Percentiles rank a stretch among this genome's conserved stretches.
Conservation (phyloP, 2,113 vertebrate genomes). For the Cyanistes caeruleus region DNA sequence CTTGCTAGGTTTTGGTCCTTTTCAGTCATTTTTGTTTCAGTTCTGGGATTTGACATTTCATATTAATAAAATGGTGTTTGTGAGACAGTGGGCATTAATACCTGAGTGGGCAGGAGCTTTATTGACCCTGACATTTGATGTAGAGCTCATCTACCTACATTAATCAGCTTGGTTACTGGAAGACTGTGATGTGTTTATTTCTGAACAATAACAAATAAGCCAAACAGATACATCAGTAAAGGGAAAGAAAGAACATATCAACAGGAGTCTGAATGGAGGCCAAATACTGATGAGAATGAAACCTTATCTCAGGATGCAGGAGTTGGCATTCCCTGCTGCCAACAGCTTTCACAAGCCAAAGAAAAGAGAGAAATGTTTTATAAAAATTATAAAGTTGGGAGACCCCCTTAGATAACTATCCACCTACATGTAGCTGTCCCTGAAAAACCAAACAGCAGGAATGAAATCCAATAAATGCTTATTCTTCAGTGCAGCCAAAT, state of each 20-base stretch:
- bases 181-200: constrained; percentile 31
- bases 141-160: constrained; percentile 7
- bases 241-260: constrained; percentile 34
- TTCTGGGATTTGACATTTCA: constrained; percentile 2
- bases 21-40: not conserved
- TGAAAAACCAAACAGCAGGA: constrained; percentile 40
- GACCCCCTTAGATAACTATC: constrained; percentile 45
- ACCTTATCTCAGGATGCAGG: constrained; percentile 57
- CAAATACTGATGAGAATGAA: constrained; percentile 49
- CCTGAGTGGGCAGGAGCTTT: not conserved
- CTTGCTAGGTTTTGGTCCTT: not conserved
- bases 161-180: not conserved
- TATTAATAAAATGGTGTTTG: constrained; percentile 12
- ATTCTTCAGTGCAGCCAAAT: not conserved
- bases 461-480: constrained; percentile 40
- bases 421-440: constrained; percentile 48
- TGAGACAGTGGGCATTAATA: not conserved
- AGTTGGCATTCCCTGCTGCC: constrained; percentile 20
- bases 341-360: constrained; percentile 39
- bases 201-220: constrained; percentile 11
- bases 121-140: not conserved
- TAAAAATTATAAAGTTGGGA: constrained; percentile 47
- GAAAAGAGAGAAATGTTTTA: constrained; percentile 38
- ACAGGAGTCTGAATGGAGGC: constrained; percentile 39
- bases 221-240: constrained; percentile 44